Base-by-base conservation (phyloP, 2,113 vertebrate genomes). In the Pampusana beccarii region DNA sequence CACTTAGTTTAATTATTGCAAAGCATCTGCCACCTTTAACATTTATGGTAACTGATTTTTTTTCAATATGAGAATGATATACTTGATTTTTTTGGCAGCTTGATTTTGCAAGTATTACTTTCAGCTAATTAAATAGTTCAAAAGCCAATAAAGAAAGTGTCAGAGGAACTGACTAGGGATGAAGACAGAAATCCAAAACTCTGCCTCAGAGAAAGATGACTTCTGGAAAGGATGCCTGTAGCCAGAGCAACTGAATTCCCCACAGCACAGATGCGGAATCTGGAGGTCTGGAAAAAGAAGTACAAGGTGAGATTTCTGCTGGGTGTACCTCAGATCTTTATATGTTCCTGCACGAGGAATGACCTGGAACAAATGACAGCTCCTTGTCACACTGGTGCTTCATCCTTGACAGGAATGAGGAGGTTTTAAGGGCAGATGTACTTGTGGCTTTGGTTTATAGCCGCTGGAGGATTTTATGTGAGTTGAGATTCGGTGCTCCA, bases 201-300 rank as follows among this genome's bases (percentile, higher is more conserved):
- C 31, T 36, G 24, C 10, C 46, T 53, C 50, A 20, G 31, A 84
- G 46, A 62, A 48, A 48, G 31, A 64, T 23, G 21, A n/a, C 53
- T 75, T 69, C 70, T 79, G 80, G 44, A 67, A 72, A 82, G 4
- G 31, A 0, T 85, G 31, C 33, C 28, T 57, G 33, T 7, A 75
- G 65, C 29, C 38, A 91, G 38, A 38, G 19, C 25, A 51, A 77
- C 50, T 54, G 33, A 86, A 70, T 34, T 62, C 60, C 40, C 44
- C 28, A 20, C 0, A 0, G 51, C 23, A 71, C 36, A 64, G 34
- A 25, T 3, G 2, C 13, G 34, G 25, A 73, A 15, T 50, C 51
- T 34, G 46, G 25, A 86, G 31, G 36, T 51, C 56, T 60, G 33
- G 33, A 19, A 67, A 58, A 91, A 58, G 20, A 46, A 62, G 16